Percentiles rank a stretch among this genome's conserved stretches.
phyloP scores from a whole-genome alignment of 2,797 vertebrate species.

The Sebastes steindachneri region DNA sequence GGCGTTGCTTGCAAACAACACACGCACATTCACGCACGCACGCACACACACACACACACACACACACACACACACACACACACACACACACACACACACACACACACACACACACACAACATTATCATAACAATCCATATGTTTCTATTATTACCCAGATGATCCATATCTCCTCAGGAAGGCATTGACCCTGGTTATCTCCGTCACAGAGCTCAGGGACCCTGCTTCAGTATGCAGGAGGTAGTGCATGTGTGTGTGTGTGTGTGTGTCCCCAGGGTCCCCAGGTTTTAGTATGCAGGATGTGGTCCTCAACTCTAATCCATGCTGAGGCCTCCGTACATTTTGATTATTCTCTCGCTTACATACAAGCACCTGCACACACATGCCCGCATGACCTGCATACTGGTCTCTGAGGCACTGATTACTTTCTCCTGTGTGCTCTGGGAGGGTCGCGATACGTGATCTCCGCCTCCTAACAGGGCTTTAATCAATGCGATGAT shows the following conservation, averaged over 20 bases:
- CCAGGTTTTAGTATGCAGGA: constrained; percentile 61
- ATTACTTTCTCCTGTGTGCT: constrained; percentile 25
- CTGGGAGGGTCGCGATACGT: constrained; percentile 30
- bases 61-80: background rate
- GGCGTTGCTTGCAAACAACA: background rate
- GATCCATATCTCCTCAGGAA: constrained; percentile 26
- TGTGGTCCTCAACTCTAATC: constrained; percentile 44
- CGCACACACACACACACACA: too few relatives aligned
- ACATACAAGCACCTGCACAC: constrained; percentile 12
- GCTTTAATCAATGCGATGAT: constrained; percentile 60
- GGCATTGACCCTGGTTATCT: constrained; percentile 26
- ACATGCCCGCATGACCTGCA: background rate
- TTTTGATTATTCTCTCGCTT: constrained; percentile 55
- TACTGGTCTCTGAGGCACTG: constrained; percentile 14
- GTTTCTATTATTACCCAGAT: constrained; percentile 27
- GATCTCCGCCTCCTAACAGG: constrained; percentile 36
- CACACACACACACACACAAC: background rate
- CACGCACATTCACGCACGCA: background rate
- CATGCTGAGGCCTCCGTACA: constrained; percentile 35
- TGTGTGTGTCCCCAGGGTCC: constrained; percentile 4
- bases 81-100: background rate
- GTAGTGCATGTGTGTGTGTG: background rate
- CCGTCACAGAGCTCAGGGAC: background rate
- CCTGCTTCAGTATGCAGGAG: constrained; percentile 5
- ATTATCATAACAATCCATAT: constrained; percentile 4